phyloP scores from a whole-genome alignment of 2,113 vertebrate genomes.

The Pollachius pollachius region DNA sequence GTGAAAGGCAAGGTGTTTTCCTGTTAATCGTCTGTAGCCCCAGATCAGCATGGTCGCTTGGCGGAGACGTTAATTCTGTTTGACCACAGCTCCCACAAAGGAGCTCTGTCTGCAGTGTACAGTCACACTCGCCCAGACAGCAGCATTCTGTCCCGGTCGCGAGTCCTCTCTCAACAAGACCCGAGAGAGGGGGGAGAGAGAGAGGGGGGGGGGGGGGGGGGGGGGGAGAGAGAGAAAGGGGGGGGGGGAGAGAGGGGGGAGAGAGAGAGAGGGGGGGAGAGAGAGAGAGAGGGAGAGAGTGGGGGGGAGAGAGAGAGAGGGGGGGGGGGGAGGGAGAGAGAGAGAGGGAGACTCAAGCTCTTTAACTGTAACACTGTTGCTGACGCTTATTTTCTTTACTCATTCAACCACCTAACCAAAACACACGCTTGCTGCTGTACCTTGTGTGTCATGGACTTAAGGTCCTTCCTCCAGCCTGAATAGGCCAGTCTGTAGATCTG shows the following conservation, averaged over 20 bases:
- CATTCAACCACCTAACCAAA: constrained; percentile 24
- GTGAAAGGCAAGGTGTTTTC: too few species aligned
- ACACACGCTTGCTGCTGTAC: constrained; percentile 8
- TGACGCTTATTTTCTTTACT: constrained; percentile 28
- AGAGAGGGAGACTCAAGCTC: constrained; percentile 23
- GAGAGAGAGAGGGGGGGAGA: constrained; percentile 1
- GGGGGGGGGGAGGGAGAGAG: neutral
- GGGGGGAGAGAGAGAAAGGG: neutral
- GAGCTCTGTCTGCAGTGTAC: constrained; percentile 31
- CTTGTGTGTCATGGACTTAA: too few species aligned
- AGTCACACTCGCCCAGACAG: neutral
- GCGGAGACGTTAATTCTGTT: constrained; percentile 23
- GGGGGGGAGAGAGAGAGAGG: neutral
- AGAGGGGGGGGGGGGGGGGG: neutral
- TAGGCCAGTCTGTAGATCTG: neutral
- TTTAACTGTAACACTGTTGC: constrained; percentile 6
- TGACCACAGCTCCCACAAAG: constrained; percentile 39
- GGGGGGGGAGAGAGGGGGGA: neutral
- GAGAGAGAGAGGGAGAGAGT: neutral
- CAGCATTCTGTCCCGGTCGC: constrained; percentile 7
- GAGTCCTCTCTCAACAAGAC: neutral
- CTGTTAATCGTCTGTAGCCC: too few species aligned
- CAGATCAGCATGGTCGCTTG: neutral
- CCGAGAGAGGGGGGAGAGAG: neutral
- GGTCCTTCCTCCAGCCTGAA: constrained; percentile 16